phyloP scores from a whole-genome alignment of 1,140 invertebrate genomes.

The Caenorhabditis inopinata region DNA sequence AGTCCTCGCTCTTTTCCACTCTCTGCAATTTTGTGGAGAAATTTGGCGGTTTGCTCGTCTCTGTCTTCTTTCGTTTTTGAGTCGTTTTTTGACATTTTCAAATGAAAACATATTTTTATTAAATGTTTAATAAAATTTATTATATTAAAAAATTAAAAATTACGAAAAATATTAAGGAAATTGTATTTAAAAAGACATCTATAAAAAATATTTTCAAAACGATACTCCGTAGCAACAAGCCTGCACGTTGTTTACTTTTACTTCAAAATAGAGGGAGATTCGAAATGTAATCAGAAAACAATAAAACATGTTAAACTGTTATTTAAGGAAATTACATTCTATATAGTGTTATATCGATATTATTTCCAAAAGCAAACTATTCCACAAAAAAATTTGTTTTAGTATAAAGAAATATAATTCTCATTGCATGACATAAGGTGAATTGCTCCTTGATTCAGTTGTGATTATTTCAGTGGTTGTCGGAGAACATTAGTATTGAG shows the following conservation, averaged over 20 bases:
- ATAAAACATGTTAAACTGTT: no score
- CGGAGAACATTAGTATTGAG: not conserved
- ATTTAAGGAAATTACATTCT: no score
- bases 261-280: not conserved
- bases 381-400: no score
- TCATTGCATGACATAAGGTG: no score
- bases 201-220: not conserved
- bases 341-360: no score
- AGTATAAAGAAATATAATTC: no score
- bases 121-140: no score
- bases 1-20: not conserved
- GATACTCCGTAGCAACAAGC: not conserved
- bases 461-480: not conserved
- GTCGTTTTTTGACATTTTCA: not conserved
- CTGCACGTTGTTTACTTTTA: not conserved
- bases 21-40: not conserved
- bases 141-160: not conserved
- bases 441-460: not conserved
- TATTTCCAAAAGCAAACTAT: no score
- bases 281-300: no score
- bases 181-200: not conserved
- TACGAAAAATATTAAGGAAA: not conserved
- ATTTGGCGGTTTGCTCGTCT: conserved; percentile 22
- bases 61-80: not conserved
- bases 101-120: not conserved